Evolutionary conservation across 2,797 vertebrate genomes (phyloP).

Genomic region (Leucoraja ocellata): DNA sequence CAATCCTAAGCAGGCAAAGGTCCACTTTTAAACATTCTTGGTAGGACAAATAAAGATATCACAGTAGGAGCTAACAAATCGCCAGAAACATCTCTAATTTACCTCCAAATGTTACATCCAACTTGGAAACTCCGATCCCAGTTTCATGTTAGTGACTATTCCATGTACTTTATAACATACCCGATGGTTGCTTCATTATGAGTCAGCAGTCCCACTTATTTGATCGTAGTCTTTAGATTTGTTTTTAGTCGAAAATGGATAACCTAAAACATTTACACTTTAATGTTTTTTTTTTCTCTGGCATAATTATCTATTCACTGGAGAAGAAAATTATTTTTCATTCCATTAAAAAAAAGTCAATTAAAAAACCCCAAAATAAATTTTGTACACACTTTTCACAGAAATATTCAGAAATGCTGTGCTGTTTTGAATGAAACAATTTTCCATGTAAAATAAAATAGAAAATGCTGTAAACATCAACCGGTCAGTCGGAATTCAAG

Average conservation of each 20-base stretch:
- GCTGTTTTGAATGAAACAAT: neutral
- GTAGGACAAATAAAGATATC: neutral
- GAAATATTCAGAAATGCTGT: neutral
- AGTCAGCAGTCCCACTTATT: neutral
- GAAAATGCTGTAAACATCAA: too few relatives aligned
- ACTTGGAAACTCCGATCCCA: neutral
- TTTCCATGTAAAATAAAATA: neutral
- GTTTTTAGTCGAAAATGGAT: neutral
- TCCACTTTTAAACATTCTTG: neutral
- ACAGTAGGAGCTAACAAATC: neutral
- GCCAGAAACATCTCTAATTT: neutral
- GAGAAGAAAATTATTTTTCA: neutral
- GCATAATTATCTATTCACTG: neutral
- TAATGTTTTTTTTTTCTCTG: neutral
- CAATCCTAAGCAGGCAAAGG: neutral
- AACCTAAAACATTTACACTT: neutral
- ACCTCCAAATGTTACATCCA: neutral
- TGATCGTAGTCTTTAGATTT: neutral
- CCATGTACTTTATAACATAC: neutral
- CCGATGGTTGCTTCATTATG: neutral
- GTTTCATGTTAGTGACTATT: neutral
- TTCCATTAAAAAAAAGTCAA: neutral
- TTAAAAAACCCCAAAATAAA: neutral
- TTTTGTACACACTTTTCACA: neutral
- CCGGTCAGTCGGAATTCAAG: too few relatives aligned